Evolutionary conservation across 2,797 vertebrate genomes (phyloP), one percentile per base, ranked within the genome.

Genomic region (Acanthurus lineatus): DNA sequence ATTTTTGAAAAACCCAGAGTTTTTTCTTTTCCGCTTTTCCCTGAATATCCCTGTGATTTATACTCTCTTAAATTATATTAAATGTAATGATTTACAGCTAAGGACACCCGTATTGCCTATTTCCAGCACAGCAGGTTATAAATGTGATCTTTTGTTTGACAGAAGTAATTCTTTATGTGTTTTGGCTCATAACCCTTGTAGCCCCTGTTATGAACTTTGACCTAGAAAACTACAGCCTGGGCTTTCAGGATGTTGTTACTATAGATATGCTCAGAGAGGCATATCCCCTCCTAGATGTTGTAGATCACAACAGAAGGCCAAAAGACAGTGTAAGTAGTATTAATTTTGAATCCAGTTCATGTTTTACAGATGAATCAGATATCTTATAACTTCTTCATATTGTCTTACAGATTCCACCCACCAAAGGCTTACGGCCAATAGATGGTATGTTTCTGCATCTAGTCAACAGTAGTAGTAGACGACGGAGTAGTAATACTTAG

Each of bases 271-370:
- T 99, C 67, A 95, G 98, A 79, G 94, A 93, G 16, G 96, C 96
- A 0, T 97, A 97, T 93, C 97, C 98, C 35, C 89, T 98, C 22
- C 91, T 98, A 12, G 98, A 99, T 90, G 94, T 98, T 68, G 98
- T 99, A 86, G 98, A 99, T 90, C 96, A 96, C 45, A 94, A 95
- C 89, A 96, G 96, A 73, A 95, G 98, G 86, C 98, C 97, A 0
- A 99, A 96, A 91, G 93, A 95, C 10, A 66, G 69, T 82, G 98
- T 98, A 93, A 88, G 88, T 77, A 89, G 68, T 57, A 2, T 17
- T 38, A 15, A 45, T 65, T 4, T 14, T 64, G 15, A 67, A 56
- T 10, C 10, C 25, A 35, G 10, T 68, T 58, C 52, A 48, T 60
- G 38, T 58, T 42, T 28, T 20, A 61, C 0, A 0, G 9, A 6